These are phyloP conservation scores for Perognathus longimembris DNA, from an alignment of 2,113 vertebrate genomes.

Conservation along the genomic window DNA sequence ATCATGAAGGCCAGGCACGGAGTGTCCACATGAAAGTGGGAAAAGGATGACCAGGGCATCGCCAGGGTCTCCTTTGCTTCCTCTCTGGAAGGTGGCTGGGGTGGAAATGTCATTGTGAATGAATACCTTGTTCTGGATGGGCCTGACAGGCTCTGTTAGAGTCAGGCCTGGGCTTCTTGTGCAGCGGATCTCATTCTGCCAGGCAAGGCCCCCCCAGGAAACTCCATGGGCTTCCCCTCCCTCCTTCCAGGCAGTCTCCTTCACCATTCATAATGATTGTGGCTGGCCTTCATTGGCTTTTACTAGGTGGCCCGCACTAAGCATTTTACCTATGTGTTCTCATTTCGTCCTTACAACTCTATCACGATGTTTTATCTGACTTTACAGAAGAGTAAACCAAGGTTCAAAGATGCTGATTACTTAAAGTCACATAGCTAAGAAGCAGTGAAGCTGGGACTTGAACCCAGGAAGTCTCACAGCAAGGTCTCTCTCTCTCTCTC, in stretches of 20 bases:
- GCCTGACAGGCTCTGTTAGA: neutral
- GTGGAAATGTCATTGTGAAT: too few relatives aligned
- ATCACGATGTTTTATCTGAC: neutral
- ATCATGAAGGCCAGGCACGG: neutral
- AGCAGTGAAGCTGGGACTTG: neutral
- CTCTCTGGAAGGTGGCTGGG: neutral
- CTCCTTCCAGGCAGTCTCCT: too few relatives aligned
- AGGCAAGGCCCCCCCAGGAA: neutral
- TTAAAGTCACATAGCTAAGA: neutral
- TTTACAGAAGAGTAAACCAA: conserved; percentile 21
- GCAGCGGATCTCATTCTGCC: neutral
- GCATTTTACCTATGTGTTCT: neutral
- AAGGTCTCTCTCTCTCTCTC: neutral
- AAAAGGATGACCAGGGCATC: too few relatives aligned
- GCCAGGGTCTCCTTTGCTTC: neutral
- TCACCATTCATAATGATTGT: too few relatives aligned
- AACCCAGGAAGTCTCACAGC: neutral
- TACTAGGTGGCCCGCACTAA: neutral
- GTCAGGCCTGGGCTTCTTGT: neutral
- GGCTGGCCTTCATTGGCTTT: neutral
- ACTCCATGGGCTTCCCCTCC: neutral
- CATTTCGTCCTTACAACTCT: neutral
- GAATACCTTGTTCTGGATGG: neutral
- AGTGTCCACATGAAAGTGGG: neutral
- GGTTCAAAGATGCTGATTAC: neutral